Evolutionary conservation across 2,113 vertebrate species (phyloP).

Genomic region (Malurus melanocephalus): DNA sequence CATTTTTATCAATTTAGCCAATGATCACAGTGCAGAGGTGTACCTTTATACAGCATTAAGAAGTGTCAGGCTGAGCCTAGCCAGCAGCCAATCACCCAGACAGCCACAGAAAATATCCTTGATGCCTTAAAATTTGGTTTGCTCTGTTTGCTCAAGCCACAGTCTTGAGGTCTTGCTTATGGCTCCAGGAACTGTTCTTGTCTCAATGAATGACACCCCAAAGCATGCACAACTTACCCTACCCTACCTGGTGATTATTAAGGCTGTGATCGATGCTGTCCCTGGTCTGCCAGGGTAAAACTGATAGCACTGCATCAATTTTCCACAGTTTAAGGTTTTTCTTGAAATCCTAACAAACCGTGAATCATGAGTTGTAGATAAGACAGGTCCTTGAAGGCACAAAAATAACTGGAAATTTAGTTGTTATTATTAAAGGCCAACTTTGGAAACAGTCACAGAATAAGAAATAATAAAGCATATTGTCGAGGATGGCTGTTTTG

Average conservation of each 20-base stretch:
- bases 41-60: not conserved
- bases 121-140: not conserved
- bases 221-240: not conserved
- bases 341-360: not conserved
- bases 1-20: not conserved
- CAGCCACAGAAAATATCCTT: not conserved
- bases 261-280: not conserved
- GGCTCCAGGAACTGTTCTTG: not conserved
- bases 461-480: not conserved
- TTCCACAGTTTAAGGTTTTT: not conserved
- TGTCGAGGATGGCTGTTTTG: not conserved
- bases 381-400: not conserved
- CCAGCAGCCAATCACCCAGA: not conserved
- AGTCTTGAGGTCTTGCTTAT: not conserved
- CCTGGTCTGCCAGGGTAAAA: not conserved
- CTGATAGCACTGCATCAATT: not conserved
- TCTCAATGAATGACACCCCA: not conserved
- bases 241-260: not conserved
- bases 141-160: not conserved
- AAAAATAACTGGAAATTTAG: not conserved
- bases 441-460: not conserved
- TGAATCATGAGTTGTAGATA: not conserved
- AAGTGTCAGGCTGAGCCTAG: rapidly evolving
- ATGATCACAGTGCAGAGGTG: not conserved
- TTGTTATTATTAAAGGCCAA: not conserved